Evolutionary conservation across 2,888 invertebrate genomes (phyloP).

Genomic region (Blera fallax): DNA sequence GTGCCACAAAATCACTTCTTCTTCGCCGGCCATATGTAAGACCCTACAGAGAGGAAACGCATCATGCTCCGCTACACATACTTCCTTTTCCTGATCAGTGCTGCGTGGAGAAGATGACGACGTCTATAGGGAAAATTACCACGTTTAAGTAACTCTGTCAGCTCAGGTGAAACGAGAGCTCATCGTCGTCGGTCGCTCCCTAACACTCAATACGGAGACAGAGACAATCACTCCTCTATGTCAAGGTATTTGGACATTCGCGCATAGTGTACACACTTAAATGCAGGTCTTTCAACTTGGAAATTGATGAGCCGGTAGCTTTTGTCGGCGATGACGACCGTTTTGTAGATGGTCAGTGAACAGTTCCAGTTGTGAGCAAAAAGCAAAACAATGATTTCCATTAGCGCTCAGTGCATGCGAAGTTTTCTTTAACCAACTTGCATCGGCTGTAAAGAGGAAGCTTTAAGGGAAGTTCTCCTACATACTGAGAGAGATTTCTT

Average conservation of each 20-base stretch:
- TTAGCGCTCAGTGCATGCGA: background rate
- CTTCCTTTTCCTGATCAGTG: constrained; percentile 75
- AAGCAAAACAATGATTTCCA: background rate
- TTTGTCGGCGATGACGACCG: background rate
- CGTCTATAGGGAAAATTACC: constrained; percentile 62
- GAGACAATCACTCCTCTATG: constrained; percentile 53
- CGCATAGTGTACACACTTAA: background rate
- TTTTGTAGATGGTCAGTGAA: constrained; percentile 34
- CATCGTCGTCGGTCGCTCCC: constrained; percentile 48
- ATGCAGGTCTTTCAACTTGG: constrained; percentile 56
- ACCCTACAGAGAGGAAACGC: constrained; percentile 72
- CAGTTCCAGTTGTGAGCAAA: constrained; percentile 37
- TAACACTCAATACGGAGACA: constrained; percentile 52
- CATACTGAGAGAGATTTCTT: constrained; percentile 10
- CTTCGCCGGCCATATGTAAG: constrained; percentile 45
- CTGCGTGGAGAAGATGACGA: constrained; percentile 74
- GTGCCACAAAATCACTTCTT: constrained; percentile 69
- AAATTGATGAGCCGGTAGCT: constrained; percentile 62
- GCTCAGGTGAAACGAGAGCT: constrained; percentile 70
- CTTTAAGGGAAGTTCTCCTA: constrained; percentile 18
- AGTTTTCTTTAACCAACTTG: background rate
- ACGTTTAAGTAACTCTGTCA: constrained; percentile 65
- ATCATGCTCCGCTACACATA: constrained; percentile 74
- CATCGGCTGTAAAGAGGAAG: background rate
- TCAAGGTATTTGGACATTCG: constrained; percentile 58